These are phyloP conservation scores for Hippocampus comes DNA, from an alignment of 2,113 vertebrate species.

Conservation along the genomic window DNA sequence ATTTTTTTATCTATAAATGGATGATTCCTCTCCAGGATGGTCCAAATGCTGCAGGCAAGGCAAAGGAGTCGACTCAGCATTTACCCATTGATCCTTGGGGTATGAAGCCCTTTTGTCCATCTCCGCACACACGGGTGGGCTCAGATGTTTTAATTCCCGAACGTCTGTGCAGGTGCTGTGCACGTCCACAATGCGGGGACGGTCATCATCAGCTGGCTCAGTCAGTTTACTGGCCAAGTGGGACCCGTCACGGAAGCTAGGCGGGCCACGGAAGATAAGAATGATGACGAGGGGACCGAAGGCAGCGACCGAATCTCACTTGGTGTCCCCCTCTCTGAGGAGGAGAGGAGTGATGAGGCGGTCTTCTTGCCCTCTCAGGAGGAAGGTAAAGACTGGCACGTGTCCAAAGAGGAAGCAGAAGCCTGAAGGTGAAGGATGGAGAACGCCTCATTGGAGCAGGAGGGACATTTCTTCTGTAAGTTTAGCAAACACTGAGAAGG, in stretches of 20 bases:
- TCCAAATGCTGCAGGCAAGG: constrained; percentile 14
- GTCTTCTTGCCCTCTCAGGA: constrained; percentile 73
- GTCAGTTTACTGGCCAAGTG: constrained; percentile 61
- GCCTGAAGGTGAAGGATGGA: neutral
- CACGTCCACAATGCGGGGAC: constrained; percentile 71
- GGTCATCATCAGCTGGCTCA: constrained; percentile 73
- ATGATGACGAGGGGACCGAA: constrained; percentile 14
- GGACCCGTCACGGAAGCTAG: constrained; percentile 22
- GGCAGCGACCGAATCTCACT: constrained; percentile 25
- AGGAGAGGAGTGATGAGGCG: constrained; percentile 55
- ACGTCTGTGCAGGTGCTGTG: constrained; percentile 59
- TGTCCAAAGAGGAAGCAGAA: constrained; percentile 70
- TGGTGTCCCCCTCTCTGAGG: constrained; percentile 62
- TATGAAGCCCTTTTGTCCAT: constrained; percentile 32
- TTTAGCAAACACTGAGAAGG: neutral
- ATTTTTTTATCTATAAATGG: neutral
- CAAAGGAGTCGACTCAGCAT: constrained; percentile 35
- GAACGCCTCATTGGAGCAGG: neutral
- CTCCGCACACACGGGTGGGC: neutral
- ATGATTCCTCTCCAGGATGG: constrained; percentile 35
- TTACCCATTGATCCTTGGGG: constrained; percentile 36
- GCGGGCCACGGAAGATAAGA: constrained; percentile 16
- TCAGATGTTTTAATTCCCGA: neutral
- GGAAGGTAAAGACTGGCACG: constrained; percentile 72
- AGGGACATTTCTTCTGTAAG: neutral